Percentiles rank a stretch among this genome's conserved stretches.
Evolutionary conservation across 1,140 invertebrate genomes (phyloP).

Genomic region (Drosophila dunni): DNA sequence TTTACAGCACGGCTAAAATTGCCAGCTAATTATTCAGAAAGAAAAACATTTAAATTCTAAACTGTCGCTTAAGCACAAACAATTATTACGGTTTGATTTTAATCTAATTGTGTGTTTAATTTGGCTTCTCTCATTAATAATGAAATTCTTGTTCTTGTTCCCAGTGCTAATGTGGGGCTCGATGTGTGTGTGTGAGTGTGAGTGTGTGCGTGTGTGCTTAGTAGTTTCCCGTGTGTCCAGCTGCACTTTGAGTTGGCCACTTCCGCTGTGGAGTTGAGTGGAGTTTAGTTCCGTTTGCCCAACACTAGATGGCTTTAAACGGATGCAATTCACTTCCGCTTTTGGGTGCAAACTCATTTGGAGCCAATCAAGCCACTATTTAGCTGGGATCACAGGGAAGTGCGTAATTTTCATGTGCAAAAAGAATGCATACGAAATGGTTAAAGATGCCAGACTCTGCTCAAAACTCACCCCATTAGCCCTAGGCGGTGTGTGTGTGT

Average conservation of each 20-base stretch:
- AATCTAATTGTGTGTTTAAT: slow-evolving; percentile 74
- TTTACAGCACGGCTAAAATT: slow-evolving; percentile 12
- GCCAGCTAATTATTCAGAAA: slow-evolving; percentile 41
- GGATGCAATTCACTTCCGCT: slow-evolving; percentile 72
- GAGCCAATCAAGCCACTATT: slow-evolving; percentile 57
- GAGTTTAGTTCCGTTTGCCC: slow-evolving; percentile 67
- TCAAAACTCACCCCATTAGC: slow-evolving; percentile 39
- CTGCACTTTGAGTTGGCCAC: slow-evolving; percentile 24
- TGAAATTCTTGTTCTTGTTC: slow-evolving; percentile 30
- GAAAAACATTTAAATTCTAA: slow-evolving; percentile 48
- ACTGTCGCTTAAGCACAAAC: slow-evolving; percentile 58
- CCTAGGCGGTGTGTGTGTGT: background rate
- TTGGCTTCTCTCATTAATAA: slow-evolving; percentile 71
- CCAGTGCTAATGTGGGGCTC: slow-evolving; percentile 22
- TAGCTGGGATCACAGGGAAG: slow-evolving; percentile 49
- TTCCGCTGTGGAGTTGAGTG: slow-evolving; percentile 51
- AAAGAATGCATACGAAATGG: slow-evolving; percentile 31
- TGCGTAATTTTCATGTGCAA: slow-evolving; percentile 62
- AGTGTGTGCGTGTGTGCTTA: background rate
- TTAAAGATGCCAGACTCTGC: slow-evolving; percentile 18
- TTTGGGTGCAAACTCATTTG: slow-evolving; percentile 61
- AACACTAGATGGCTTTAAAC: slow-evolving; percentile 59
- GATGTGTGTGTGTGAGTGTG: too few species aligned
- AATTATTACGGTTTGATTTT: slow-evolving; percentile 69
- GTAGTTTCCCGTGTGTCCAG: slow-evolving; percentile 57